A percentile compares a stretch with the other conserved stretches of the same genome.
Conservation (phyloP, 2,797 vertebrate genomes). For the Rhynchotus rufescens region DNA sequence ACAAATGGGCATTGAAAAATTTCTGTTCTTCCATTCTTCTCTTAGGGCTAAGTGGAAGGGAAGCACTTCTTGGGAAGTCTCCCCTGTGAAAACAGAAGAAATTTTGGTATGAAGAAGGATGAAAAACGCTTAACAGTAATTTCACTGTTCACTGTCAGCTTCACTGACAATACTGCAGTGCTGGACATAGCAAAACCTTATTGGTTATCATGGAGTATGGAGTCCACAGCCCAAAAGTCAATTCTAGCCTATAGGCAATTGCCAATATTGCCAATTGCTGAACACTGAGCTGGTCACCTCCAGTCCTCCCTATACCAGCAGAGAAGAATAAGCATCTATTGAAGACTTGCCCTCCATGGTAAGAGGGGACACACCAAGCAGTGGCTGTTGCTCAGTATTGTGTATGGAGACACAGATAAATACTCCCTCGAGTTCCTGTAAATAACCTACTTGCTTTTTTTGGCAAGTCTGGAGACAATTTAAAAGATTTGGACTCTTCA, state of each 20-base stretch:
- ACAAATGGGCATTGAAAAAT: background rate
- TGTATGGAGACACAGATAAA: background rate
- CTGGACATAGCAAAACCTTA: background rate
- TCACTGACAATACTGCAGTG: background rate
- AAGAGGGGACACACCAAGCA: background rate
- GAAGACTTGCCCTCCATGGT: background rate
- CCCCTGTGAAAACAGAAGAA: rapidly evolving
- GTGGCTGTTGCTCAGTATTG: background rate
- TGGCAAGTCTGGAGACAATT: background rate
- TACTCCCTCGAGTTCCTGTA: background rate
- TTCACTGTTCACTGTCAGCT: too few species aligned
- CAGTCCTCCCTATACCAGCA: background rate
- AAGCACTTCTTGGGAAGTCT: background rate
- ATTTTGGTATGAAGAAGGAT: background rate
- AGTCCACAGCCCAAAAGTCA: background rate
- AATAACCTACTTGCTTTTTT: background rate
- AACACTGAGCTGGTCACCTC: background rate
- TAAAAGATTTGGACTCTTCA: background rate
- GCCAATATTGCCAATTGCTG: background rate
- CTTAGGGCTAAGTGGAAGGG: background rate
- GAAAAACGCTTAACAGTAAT: background rate
- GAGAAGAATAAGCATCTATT: background rate
- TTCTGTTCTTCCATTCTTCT: background rate
- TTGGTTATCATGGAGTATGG: background rate
- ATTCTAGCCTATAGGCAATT: background rate